Evolutionary conservation across 2,888 invertebrate genomes (phyloP).

Genomic region (Helobdella robusta): DNA sequence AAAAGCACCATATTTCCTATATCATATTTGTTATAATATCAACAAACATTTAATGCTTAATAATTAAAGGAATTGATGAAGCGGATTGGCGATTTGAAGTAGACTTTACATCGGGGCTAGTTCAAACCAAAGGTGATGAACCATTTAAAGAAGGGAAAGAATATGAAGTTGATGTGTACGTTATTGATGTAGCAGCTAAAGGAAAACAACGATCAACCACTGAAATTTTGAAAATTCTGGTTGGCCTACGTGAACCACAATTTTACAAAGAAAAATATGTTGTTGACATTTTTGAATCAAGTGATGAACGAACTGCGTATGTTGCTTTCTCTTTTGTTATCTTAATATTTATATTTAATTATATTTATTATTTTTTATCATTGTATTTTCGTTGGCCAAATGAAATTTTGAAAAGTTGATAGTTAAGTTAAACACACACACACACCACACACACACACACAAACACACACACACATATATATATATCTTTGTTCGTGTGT

Average conservation of each 20-base stretch:
- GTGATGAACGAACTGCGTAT: constrained; percentile 7
- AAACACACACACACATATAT: no score
- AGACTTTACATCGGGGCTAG: constrained; percentile 8
- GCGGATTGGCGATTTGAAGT: constrained; percentile 8
- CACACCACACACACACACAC: no score
- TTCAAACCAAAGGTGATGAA: not conserved
- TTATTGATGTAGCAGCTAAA: constrained; percentile 9
- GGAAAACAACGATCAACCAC: not conserved
- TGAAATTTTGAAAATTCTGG: constrained; percentile 12
- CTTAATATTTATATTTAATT: not conserved
- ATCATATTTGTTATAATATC: no score
- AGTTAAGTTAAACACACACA: no score
- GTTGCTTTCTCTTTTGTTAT: not conserved
- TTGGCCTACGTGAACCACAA: constrained; percentile 9
- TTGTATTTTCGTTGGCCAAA: no score
- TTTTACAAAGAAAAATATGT: not conserved
- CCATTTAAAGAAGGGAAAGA: not conserved
- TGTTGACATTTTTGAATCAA: not conserved
- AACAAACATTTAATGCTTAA: no score
- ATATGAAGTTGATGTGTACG: constrained; percentile 14
- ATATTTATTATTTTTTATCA: not conserved
- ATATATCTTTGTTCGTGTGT: no score
- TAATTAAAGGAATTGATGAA: no score
- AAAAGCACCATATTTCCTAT: no score
- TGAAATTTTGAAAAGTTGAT: no score